Evolutionary conservation across 2,113 vertebrate species (phyloP).

Genomic region (Stictonetta naevosa): DNA sequence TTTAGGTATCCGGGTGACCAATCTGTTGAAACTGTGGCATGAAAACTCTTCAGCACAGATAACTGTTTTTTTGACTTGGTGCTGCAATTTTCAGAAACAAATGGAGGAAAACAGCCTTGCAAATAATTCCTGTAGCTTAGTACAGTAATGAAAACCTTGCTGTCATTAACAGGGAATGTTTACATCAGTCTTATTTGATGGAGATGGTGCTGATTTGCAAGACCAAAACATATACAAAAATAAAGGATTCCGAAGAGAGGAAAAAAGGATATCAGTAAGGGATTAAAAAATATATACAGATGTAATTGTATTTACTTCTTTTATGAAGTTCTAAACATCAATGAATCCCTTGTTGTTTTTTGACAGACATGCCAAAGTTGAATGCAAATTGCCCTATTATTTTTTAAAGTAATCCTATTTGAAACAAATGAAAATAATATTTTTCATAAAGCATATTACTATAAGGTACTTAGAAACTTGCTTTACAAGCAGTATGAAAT

Average conservation of each 20-base stretch:
- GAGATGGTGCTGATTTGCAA: background rate
- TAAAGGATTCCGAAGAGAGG: background rate
- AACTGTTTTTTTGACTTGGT: background rate
- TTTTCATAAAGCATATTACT: background rate
- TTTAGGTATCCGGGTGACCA: background rate
- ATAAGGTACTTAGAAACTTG: background rate
- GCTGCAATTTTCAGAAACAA: background rate
- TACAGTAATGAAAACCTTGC: background rate
- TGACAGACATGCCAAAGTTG: background rate
- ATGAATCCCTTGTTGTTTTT: conserved; percentile 17
- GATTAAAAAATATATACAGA: background rate
- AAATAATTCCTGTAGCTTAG: background rate
- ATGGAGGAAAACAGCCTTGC: background rate
- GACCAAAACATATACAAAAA: background rate
- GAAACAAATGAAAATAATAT: background rate
- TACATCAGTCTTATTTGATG: background rate
- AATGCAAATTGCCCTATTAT: background rate
- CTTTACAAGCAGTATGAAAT: background rate
- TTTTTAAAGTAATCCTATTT: conserved; percentile 23
- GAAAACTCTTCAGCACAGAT: background rate
- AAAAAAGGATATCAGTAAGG: background rate
- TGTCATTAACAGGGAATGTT: background rate
- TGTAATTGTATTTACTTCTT: background rate
- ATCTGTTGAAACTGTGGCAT: background rate
- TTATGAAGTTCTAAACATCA: background rate